Evolutionary conservation across 1,140 invertebrate species (phyloP).

Genomic region (Drosophila malerkotliana): DNA sequence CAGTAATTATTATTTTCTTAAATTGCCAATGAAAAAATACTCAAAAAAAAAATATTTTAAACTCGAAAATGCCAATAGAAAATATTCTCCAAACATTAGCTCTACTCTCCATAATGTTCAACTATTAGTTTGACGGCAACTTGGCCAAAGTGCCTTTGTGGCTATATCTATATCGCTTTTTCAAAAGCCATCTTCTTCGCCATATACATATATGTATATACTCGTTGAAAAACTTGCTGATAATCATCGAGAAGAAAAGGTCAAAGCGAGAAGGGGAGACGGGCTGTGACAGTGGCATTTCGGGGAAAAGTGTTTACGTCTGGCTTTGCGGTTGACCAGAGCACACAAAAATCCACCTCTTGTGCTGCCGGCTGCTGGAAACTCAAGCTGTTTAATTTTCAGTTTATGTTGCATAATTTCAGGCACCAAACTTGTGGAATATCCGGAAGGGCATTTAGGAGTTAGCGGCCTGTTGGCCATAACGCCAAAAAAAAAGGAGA

Average conservation of each 20-base stretch:
- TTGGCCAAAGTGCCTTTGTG: not conserved
- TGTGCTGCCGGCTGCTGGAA: no score
- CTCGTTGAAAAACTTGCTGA: slow-evolving; percentile 23
- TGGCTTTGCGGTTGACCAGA: slow-evolving; percentile 61
- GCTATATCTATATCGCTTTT: not conserved
- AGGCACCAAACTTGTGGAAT: slow-evolving; percentile 16
- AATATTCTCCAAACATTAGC: no score
- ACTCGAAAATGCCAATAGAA: no score
- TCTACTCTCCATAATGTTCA: not conserved
- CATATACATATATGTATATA: not conserved
- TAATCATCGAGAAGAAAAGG: slow-evolving; percentile 50
- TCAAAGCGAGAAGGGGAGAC: slow-evolving; percentile 4
- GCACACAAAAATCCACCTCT: not conserved
- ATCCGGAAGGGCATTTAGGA: not conserved
- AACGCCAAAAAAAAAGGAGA: not conserved
- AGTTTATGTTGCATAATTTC: slow-evolving; percentile 79
- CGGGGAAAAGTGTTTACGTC: slow-evolving; percentile 69
- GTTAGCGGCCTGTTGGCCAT: not conserved
- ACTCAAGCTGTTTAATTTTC: slow-evolving; percentile 65
- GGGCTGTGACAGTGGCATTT: slow-evolving; percentile 40
- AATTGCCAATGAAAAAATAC: no score
- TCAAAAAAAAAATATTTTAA: no score
- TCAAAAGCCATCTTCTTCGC: not conserved
- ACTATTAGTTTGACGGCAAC: not conserved
- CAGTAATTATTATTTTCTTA: no score